Conservation (phyloP, 2,888 invertebrate species). For the Endomychus coccineus region DNA sequence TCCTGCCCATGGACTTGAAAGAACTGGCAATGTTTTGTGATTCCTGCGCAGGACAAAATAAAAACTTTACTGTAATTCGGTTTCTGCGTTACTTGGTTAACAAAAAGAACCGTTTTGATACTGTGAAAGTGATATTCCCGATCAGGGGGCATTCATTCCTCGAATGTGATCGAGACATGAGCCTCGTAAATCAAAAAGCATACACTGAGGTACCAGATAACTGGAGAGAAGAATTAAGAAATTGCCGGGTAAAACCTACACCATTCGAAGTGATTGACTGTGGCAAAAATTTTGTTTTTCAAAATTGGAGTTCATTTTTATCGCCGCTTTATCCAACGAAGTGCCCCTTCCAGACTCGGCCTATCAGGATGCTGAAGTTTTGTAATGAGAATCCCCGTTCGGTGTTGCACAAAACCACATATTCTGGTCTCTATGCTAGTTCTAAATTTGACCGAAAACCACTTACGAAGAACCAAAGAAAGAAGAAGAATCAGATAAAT, state of each 20-base stretch:
- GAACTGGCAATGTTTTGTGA: constrained; percentile 29
- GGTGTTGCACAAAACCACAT: not conserved
- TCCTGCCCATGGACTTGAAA: too few relatives aligned
- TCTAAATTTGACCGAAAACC: too few relatives aligned
- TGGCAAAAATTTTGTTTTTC: constrained; percentile 4
- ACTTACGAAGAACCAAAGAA: too few relatives aligned
- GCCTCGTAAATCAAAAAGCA: constrained; percentile 22
- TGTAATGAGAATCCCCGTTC: not conserved
- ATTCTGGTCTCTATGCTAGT: not conserved
- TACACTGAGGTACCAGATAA: constrained; percentile 21
- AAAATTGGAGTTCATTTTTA: not conserved
- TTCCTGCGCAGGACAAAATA: constrained; percentile 30
- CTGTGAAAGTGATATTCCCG: constrained; percentile 23
- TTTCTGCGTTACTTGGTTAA: constrained; percentile 25
- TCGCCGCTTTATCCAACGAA: not conserved
- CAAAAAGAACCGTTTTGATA: constrained; percentile 4
- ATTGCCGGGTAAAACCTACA: constrained; percentile 22
- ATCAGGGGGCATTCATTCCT: constrained; percentile 24
- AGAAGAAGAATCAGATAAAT: too few relatives aligned
- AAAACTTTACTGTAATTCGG: constrained; percentile 27
- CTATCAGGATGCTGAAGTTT: constrained; percentile 1
- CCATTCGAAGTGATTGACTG: constrained; percentile 22
- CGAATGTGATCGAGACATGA: constrained; percentile 23
- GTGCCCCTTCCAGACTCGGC: not conserved
- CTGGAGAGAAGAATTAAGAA: constrained; percentile 21